These are phyloP conservation scores for Paramisgurnus dabryanus DNA, from an alignment of 2,113 vertebrate genomes.

Conservation along the genomic window DNA sequence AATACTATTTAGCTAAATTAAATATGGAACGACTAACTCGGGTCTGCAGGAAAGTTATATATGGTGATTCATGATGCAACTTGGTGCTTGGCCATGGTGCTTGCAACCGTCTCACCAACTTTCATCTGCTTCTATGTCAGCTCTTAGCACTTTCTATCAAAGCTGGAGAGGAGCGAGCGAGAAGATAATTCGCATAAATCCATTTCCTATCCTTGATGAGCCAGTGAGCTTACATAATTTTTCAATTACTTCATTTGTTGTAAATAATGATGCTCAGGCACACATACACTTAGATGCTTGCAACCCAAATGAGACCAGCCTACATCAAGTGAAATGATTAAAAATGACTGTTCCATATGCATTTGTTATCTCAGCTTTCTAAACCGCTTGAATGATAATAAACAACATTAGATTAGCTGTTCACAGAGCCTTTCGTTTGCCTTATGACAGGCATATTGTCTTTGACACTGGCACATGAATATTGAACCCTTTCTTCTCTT, in stretches of 20 bases:
- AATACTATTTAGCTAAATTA: conserved; percentile 18
- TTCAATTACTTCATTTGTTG: conserved; percentile 32
- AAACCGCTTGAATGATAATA: conserved; percentile 46
- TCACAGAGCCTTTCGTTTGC: conserved; percentile 18
- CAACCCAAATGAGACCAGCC: conserved; percentile 32
- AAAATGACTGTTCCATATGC: conserved; percentile 40
- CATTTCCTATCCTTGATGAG: conserved; percentile 15
- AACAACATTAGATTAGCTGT: conserved; percentile 37
- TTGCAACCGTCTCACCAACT: not conserved
- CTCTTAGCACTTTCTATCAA: conserved; percentile 2
- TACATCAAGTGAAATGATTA: conserved; percentile 26
- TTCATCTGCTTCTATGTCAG: not conserved
- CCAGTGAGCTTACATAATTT: conserved; percentile 34
- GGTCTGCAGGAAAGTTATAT: not conserved
- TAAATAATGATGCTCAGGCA: conserved; percentile 29
- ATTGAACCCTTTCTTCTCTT: conserved; percentile 38
- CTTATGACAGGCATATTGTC: conserved; percentile 44
- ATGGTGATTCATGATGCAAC: conserved; percentile 27
- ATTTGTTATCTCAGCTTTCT: conserved; percentile 26
- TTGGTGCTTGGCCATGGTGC: not conserved
- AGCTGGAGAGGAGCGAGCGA: not conserved
- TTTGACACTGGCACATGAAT: conserved; percentile 30
- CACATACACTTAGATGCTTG: conserved; percentile 25
- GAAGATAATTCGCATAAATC: not conserved
- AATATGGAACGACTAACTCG: not conserved